A percentile compares a stretch with the other conserved stretches of the same genome.
Conservation (phyloP, 2,888 invertebrate genomes). For the Rhagonycha lutea region DNA sequence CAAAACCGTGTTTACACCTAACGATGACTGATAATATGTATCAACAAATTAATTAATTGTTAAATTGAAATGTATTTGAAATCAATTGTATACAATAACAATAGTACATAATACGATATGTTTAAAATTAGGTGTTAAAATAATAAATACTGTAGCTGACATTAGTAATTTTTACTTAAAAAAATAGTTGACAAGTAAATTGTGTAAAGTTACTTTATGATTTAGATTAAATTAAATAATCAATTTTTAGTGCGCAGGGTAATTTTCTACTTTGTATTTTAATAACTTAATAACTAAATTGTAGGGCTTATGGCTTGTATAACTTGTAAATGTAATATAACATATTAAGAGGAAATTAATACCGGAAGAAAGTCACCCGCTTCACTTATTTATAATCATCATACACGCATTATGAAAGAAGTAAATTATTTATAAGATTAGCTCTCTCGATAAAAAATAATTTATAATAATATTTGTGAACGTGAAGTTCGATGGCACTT, state of each 20-base stretch:
- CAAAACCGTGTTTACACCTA: too few species aligned
- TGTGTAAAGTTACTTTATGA: background rate
- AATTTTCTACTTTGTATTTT: slow-evolving; percentile 7
- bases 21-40: too few species aligned
- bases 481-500: background rate
- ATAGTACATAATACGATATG: background rate
- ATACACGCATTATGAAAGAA: background rate
- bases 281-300: slow-evolving; percentile 12
- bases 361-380: slow-evolving; percentile 9
- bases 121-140: background rate
- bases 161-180: background rate
- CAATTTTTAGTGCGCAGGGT: background rate
- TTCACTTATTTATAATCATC: background rate
- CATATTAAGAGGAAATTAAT: slow-evolving; percentile 10
- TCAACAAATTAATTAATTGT: too few species aligned
- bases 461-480: background rate
- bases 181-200: background rate
- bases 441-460: background rate
- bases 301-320: background rate
- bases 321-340: slow-evolving; percentile 7
- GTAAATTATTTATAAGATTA: background rate
- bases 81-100: too few species aligned
- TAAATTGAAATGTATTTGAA: too few species aligned
- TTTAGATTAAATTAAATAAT: background rate
- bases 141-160: background rate